Evolutionary conservation across 2,113 vertebrate species (phyloP), one percentile per base, ranked within the genome.

Genomic region (Calidris pygmaea): DNA sequence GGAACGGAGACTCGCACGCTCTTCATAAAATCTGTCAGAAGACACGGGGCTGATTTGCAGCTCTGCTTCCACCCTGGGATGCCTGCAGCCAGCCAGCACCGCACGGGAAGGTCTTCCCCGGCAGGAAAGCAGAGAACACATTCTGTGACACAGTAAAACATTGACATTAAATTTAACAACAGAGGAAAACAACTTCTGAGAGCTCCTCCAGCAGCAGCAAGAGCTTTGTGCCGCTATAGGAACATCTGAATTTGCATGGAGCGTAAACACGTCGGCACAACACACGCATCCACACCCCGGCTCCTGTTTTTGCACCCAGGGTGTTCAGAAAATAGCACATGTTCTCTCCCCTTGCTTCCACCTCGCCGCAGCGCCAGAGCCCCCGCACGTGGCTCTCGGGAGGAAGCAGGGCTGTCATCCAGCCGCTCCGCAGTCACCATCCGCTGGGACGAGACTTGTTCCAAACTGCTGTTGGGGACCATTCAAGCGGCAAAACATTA

Each of bases 141-240:
- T 88, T 94, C 95, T 95, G 93, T 70, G 87, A 71, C 81, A 96
- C 23, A 62, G 70, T 70, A 87, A 96, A 96, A 96, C 88, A 93
- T 72, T 23, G 74, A 95, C 62, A 95, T 92, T 15, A 89, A 94
- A 96, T 95, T n/a, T 53, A 95, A 87, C 86, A 93, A 93, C 83
- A 95, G 59, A 92, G 58, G 24, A 89, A 96, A 97, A 95, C 83
- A 95, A 93, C 68, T 89, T 66, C 70, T 80, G 94, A 96, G 82
- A 94, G 87, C 90, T 91, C 48, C 95, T 93, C 70, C 47, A 47
- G 47, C 20, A 47, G 47, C 95, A 93, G 91, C 92, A 21, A 87
- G 75, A 94, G 82, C 43, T 75, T 90, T 39, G 81, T 14, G 73
- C 82, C 60, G 52, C 95, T 89, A 35, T 0, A 71, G 82, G 90